Base-by-base conservation (phyloP, 2,888 invertebrate species). In the Nymphalis polychloros region DNA sequence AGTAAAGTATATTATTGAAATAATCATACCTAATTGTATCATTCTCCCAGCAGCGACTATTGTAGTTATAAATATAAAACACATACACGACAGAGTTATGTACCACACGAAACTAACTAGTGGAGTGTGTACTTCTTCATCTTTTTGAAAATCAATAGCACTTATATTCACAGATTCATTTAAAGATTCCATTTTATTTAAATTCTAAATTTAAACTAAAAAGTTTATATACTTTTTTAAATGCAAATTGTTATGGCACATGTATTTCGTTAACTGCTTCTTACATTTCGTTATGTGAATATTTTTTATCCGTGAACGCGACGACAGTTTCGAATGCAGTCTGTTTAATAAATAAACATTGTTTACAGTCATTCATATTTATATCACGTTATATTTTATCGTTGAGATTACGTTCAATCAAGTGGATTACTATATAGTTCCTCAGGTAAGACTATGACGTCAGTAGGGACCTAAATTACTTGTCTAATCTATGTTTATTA, bases 71-170 rank as follows among this genome's bases (percentile, higher is more conserved):
- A 68, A 41, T n/a, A 70, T 20, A 4, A 70, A 46, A 61, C 70
- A 65, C 16, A 57, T 41, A 52, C 72, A 73, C 57, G 74, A 73
- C 23, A 72, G 23, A 17, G 62, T 69, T 4, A 74, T 49, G 8
- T 73, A 73, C 68, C 67, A 69, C 8, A 70, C 57, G 47, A 74
- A 74, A 68, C 59, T 67, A 47, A 60, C 41, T 19, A 70, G 59
- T 6, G 53, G 53, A 6, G 65, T 60, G 10, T 57, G 48, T 10
- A 46, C 50, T 5, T 53, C 49, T 10, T 57, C 35, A 19, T 49
- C 35, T 19, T 60, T 31, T n/a, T 31, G 20, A n/a, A 49, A 23
- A 49, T 66, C 59, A 8, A 66, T 59, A 59, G 53, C 50, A 62
- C 55, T 49, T 63, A 19, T 17, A 31, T 48, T 60, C 41, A 64